A percentile compares a stretch with the other conserved stretches of the same genome.
These are phyloP conservation scores for Anoncus sp. DNA, from an alignment of 2,888 invertebrate species.

Conservation along the genomic window DNA sequence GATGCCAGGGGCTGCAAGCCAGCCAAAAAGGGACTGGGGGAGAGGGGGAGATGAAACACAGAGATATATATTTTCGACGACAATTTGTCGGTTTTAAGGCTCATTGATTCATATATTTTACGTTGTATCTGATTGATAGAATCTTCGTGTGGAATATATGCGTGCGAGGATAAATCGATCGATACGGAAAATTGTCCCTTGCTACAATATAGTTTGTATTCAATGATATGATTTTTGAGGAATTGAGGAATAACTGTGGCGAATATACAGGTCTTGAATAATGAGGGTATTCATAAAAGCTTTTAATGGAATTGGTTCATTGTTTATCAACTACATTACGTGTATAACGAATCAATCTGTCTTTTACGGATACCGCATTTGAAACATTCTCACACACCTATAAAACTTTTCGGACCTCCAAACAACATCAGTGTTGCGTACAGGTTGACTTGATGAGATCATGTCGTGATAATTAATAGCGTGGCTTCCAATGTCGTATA, in stretches of 20 bases:
- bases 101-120: slow-evolving; percentile 41
- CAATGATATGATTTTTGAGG: background rate
- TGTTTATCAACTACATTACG: background rate
- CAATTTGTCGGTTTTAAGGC: slow-evolving; percentile 45
- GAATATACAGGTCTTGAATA: background rate
- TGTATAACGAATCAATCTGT: background rate
- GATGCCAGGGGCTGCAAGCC: slow-evolving; percentile 53
- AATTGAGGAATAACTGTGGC: background rate
- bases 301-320: background rate
- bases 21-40: slow-evolving; percentile 34
- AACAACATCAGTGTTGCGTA: background rate
- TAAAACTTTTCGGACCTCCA: background rate
- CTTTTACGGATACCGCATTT: background rate
- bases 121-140: slow-evolving; percentile 29
- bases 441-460: slow-evolving; percentile 81
- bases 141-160: slow-evolving; percentile 7
- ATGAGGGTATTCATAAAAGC: background rate
- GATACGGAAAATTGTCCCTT: background rate
- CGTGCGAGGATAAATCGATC: slow-evolving; percentile 18
- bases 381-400: background rate
- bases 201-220: background rate
- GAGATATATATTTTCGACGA: slow-evolving; percentile 37
- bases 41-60: slow-evolving; percentile 22
- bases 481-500: slow-evolving; percentile 61
- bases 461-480: slow-evolving; percentile 78